These are phyloP conservation scores for Drosophila sechellia DNA, from an alignment of 1,140 invertebrate species.

Conservation along the genomic window DNA sequence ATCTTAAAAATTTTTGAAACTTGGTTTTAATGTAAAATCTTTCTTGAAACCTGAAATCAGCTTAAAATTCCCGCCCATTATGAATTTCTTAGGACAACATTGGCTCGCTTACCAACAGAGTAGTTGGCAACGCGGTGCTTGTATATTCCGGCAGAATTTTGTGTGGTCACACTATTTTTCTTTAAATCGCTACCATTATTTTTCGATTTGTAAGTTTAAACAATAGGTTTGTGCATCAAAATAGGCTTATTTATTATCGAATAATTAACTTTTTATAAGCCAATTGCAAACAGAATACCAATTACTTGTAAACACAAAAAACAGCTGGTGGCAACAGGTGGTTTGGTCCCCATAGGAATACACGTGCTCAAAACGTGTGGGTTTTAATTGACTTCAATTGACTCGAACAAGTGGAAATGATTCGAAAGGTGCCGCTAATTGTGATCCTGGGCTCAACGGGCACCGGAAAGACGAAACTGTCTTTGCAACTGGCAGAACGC, in stretches of 20 bases:
- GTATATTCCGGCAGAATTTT: not conserved
- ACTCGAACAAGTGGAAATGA: conserved; percentile 53
- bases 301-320: not conserved
- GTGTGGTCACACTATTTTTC: not conserved
- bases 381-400: conserved; percentile 23
- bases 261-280: not conserved
- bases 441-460: conserved; percentile 98
- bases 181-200: not conserved
- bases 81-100: not conserved
- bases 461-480: conserved; percentile 98
- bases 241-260: not conserved
- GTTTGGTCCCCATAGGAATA: conserved; percentile 24
- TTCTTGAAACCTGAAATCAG: not conserved
- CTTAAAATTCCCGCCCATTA: not conserved
- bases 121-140: conserved; percentile 1
- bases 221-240: not conserved
- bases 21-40: not conserved
- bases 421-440: conserved; percentile 89
- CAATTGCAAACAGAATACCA: not conserved
- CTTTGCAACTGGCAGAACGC: conserved; percentile 94
- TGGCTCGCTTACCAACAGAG: not conserved
- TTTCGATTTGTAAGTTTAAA: conserved; percentile 34
- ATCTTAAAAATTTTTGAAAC: too few relatives aligned
- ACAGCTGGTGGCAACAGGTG: conserved; percentile 50
- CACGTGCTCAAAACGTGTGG: conserved; percentile 27